These are phyloP conservation scores for Empis livida DNA, from an alignment of 2,888 invertebrate genomes.

Conservation along the genomic window DNA sequence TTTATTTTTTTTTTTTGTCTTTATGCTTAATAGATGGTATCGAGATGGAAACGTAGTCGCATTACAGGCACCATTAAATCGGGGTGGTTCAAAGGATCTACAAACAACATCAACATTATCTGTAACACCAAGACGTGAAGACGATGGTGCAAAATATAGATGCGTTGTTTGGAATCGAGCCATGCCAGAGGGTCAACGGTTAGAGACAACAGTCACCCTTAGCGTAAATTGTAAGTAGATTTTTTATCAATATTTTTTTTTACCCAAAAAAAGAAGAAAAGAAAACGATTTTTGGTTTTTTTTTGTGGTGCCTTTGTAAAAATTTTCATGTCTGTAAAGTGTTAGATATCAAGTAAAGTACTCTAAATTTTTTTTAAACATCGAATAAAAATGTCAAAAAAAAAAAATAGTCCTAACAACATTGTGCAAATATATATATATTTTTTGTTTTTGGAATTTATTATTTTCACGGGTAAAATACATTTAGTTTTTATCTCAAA, in stretches of 20 bases:
- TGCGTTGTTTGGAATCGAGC: slow-evolving; percentile 86
- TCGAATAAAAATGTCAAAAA: too few relatives aligned
- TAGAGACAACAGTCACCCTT: slow-evolving; percentile 66
- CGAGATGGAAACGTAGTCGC: slow-evolving; percentile 62
- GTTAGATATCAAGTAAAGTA: too few relatives aligned
- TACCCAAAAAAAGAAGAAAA: neutral
- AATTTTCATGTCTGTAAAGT: too few relatives aligned
- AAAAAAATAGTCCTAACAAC: too few relatives aligned
- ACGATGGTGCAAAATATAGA: slow-evolving; percentile 70
- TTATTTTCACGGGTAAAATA: too few relatives aligned
- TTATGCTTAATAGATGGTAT: slow-evolving; percentile 49
- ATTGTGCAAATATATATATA: too few relatives aligned
- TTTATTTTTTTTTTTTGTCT: too few relatives aligned
- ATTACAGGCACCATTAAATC: slow-evolving; percentile 53
- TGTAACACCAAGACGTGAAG: slow-evolving; percentile 66
- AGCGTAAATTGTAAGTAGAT: slow-evolving; percentile 77
- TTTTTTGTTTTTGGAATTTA: too few relatives aligned
- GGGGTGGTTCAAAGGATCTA: slow-evolving; percentile 59
- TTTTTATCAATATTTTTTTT: slow-evolving; percentile 7
- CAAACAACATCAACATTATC: slow-evolving; percentile 63
- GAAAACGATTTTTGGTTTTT: too few relatives aligned
- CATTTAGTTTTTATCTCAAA: too few relatives aligned
- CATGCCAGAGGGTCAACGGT: slow-evolving; percentile 64
- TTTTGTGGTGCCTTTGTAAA: too few relatives aligned
- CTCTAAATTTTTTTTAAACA: too few relatives aligned